Percentiles rank a stretch among this genome's conserved stretches.
These are phyloP conservation scores for Pocillopora damicornis DNA, from an alignment of 64 coral and sea anemone genomes.

Conservation along the genomic window DNA sequence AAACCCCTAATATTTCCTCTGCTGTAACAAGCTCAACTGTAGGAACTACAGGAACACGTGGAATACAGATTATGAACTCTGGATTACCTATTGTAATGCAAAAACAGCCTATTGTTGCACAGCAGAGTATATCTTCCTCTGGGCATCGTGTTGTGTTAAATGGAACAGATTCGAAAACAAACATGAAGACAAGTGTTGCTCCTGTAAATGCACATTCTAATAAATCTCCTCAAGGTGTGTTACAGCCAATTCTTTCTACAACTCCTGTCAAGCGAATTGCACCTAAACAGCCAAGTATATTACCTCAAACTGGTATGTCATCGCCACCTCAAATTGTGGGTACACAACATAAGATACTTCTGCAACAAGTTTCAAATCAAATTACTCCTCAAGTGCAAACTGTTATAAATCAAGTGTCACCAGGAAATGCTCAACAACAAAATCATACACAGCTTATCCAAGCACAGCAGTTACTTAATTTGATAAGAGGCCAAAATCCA, in stretches of 20 bases:
- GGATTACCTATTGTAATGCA: slow-evolving; percentile 10
- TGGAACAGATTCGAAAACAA: slow-evolving; percentile 27
- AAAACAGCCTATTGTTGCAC: slow-evolving; percentile 10
- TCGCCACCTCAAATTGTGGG: slow-evolving; percentile 27
- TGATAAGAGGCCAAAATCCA: slow-evolving; percentile 33
- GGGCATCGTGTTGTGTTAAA: slow-evolving; percentile 14
- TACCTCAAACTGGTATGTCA: slow-evolving; percentile 53
- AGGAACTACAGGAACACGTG: not conserved
- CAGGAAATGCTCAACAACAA: slow-evolving; percentile 13
- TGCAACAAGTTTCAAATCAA: slow-evolving; percentile 23
- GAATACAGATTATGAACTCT: slow-evolving; percentile 5
- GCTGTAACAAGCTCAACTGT: not conserved
- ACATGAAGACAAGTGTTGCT: slow-evolving; percentile 11
- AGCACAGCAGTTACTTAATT: slow-evolving; percentile 40
- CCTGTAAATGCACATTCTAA: not conserved
- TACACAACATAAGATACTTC: slow-evolving; percentile 27
- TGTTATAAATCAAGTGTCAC: slow-evolving; percentile 8
- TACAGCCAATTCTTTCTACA: slow-evolving; percentile 40
- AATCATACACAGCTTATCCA: slow-evolving; percentile 31
- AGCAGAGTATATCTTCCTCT: not conserved
- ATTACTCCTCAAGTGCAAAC: slow-evolving; percentile 13
- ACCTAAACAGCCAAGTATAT: slow-evolving; percentile 72
- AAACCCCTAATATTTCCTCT: slow-evolving; percentile 57
- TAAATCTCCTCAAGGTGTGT: not conserved
- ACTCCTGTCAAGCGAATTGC: slow-evolving; percentile 83